Evolutionary conservation across 2,888 invertebrate genomes (phyloP).

Genomic region (Caenorhabditis sinica): DNA sequence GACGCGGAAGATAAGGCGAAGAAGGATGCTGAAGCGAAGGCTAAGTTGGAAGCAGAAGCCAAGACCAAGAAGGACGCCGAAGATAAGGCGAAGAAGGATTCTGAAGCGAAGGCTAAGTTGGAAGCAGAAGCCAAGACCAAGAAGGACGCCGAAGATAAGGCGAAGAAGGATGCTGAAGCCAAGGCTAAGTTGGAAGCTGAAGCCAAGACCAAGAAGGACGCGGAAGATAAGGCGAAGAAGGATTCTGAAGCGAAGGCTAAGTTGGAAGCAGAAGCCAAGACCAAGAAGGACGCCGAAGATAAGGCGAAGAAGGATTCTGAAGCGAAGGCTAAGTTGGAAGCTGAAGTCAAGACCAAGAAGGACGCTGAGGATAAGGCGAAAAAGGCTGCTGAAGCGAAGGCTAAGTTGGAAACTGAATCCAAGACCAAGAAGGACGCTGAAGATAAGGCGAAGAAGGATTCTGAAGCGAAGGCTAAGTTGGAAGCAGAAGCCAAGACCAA

Average conservation of each 20-base stretch:
- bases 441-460: slow-evolving; percentile 11
- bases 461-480: slow-evolving; percentile 10
- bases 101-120: neutral
- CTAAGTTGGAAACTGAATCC: neutral
- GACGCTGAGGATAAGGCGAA: neutral
- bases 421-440: neutral
- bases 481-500: slow-evolving; percentile 19
- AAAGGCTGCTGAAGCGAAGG: slow-evolving; percentile 33
- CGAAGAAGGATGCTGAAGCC: neutral
- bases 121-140: slow-evolving; percentile 1
- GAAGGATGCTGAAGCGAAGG: neutral
- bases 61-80: neutral
- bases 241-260: neutral
- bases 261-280: neutral
- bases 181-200: neutral
- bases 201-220: neutral
- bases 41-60: too few relatives aligned
- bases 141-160: neutral
- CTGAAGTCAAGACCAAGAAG: neutral
- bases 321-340: neutral
- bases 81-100: neutral
- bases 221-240: neutral
- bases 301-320: neutral
- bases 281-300: neutral
- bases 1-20: neutral